Evolutionary conservation across 35 echinoderm and acorn worm species (phyloP).

Genomic region (Ophioderma brevispina): DNA sequence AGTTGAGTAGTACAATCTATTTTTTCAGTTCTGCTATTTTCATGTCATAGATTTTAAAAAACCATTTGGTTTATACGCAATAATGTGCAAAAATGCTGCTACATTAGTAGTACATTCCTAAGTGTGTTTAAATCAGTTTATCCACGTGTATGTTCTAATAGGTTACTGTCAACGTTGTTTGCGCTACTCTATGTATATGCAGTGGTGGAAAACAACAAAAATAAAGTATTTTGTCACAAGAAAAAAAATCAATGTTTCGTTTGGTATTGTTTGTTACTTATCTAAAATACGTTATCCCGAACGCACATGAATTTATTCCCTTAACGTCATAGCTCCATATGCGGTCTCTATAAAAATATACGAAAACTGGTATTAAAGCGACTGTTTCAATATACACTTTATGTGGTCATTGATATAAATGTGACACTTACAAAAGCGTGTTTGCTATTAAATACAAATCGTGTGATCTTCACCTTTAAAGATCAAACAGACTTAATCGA

Average conservation of each 20-base stretch:
- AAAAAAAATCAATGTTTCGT: not conserved
- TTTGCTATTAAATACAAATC: no score
- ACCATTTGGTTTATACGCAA: not conserved
- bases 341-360: no score
- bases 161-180: not conserved
- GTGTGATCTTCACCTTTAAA: no score
- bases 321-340: no score
- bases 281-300: no score
- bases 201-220: conserved; percentile 1
- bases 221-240: conserved; percentile 6
- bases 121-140: not conserved
- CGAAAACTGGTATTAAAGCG: no score
- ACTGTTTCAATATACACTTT: no score
- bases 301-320: no score
- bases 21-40: not conserved
- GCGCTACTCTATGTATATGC: not conserved
- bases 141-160: not conserved
- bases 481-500: no score
- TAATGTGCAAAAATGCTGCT: not conserved
- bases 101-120: not conserved
- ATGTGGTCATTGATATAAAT: no score
- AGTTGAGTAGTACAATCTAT: conserved; percentile 6
- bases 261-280: no score
- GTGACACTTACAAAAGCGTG: no score
- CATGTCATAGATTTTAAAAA: not conserved